Conservation (phyloP, 2,888 invertebrate genomes). For the Spialia ferax region DNA sequence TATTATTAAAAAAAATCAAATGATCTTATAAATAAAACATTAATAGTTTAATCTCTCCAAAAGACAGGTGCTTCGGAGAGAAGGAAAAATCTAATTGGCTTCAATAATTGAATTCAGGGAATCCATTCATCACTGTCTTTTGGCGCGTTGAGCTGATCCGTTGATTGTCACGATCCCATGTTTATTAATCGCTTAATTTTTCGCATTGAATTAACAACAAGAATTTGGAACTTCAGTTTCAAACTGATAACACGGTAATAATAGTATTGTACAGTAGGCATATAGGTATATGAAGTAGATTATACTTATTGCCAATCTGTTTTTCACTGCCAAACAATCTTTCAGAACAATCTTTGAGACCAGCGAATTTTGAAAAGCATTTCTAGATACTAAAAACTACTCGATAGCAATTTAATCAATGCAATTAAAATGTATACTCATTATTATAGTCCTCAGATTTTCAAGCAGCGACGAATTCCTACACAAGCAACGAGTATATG, state of each 20-base stretch:
- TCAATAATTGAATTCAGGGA: constrained; percentile 48
- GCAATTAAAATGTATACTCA: no score
- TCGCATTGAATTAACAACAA: not conserved
- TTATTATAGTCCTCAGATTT: not conserved
- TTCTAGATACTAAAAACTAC: no score
- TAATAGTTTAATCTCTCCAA: constrained; percentile 10
- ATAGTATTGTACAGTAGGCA: not conserved
- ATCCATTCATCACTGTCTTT: constrained; percentile 45
- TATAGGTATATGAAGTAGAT: no score
- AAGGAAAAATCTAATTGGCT: constrained; percentile 44
- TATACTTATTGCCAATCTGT: no score
- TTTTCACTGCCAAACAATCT: no score
- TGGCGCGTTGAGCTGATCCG: not conserved
- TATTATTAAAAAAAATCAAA: not conserved
- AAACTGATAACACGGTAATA: no score
- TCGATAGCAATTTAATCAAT: no score
- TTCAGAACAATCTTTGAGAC: no score
- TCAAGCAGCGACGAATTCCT: not conserved
- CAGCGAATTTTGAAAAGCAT: no score
- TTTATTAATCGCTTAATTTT: constrained; percentile 19
- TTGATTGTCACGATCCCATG: not conserved
- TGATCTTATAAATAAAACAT: constrained; percentile 18
- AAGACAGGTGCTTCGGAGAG: constrained; percentile 45
- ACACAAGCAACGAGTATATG: no score
- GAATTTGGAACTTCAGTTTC: not conserved